Evolutionary conservation across 2,888 invertebrate genomes (phyloP), one percentile per base, ranked within the genome.

Genomic region (Marronus borbonicus): DNA sequence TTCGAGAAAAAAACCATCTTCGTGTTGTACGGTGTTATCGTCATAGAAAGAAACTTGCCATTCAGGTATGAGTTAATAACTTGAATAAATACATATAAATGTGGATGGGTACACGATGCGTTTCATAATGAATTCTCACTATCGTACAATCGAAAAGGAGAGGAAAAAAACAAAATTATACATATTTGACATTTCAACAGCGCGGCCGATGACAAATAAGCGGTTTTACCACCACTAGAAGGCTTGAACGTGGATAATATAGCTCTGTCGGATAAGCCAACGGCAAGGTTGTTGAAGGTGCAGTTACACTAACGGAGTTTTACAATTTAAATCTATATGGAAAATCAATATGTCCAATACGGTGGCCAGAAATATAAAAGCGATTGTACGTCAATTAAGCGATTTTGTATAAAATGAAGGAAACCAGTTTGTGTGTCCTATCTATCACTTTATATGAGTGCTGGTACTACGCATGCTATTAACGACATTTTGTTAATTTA

Each of bases 241-340:
- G 39, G 58, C 10, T 72, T 60, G 36, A 20, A 72, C n/a, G 60
- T 36, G 39, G 44, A 50, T 17, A 20, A 24, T 39, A 72, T 49
- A 49, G 2, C 3, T 60, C 20, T 72, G 20, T 60, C 52, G 17
- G 39, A 72, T 39, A 20, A 14, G 58, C 72, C 72, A n/a, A 20
- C 44, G 72, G 72, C 72, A 72, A 72, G 72, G 72, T 72, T 72
- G 72, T 39, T 58, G 60, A 72, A 72, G 60, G 72, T 72, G 44
- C 36, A 58, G 20, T 36, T 58, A 10, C 31, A 17, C 44, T 68
- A 68, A 68, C 68, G 68, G 68, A 44, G 49, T 49, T 68, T 68
- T 49, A 44, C 50, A 24, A 44, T 68, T 68, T 68, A 60, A 60
- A 60, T 60, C 20, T 5, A 60, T 14, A 20, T 60, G 20, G 28